Evolutionary conservation across 35 echinoderm and acorn worm species (phyloP).

Genomic region (Diadema setosum): DNA sequence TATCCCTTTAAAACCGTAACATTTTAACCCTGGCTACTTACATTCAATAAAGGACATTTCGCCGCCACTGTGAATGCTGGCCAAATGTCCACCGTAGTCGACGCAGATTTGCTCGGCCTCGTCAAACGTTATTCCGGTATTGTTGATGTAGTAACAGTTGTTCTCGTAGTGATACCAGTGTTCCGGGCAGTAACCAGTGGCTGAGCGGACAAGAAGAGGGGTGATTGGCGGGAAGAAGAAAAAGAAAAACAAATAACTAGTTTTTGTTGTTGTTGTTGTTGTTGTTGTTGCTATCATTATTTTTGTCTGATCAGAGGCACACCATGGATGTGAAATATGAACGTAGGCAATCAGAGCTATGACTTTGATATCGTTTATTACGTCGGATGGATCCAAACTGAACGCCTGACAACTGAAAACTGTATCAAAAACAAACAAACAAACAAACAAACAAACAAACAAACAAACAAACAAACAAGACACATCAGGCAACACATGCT

Average conservation of each 20-base stretch:
- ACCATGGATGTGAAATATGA: not conserved
- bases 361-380: not conserved
- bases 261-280: not conserved
- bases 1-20: too few species aligned
- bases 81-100: constrained; percentile 3
- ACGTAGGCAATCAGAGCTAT: not conserved
- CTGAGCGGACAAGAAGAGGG: not conserved
- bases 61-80: constrained; percentile 47
- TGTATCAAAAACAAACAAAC: too few species aligned
- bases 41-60: constrained; percentile 65
- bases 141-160: constrained; percentile 45
- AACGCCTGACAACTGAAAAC: too few species aligned
- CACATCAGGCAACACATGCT: too few species aligned
- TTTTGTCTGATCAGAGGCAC: not conserved
- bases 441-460: too few species aligned
- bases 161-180: constrained; percentile 54
- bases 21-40: too few species aligned
- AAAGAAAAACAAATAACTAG: not conserved
- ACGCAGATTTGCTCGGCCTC: constrained; percentile 2
- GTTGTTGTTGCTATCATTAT: not conserved
- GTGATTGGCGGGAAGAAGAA: not conserved
- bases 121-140: constrained; percentile 6
- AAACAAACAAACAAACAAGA: too few species aligned
- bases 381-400: too few species aligned
- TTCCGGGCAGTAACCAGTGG: constrained; percentile 19